These are phyloP conservation scores for Listronotus oregonensis DNA, from an alignment of 1,140 invertebrate species.

Conservation along the genomic window DNA sequence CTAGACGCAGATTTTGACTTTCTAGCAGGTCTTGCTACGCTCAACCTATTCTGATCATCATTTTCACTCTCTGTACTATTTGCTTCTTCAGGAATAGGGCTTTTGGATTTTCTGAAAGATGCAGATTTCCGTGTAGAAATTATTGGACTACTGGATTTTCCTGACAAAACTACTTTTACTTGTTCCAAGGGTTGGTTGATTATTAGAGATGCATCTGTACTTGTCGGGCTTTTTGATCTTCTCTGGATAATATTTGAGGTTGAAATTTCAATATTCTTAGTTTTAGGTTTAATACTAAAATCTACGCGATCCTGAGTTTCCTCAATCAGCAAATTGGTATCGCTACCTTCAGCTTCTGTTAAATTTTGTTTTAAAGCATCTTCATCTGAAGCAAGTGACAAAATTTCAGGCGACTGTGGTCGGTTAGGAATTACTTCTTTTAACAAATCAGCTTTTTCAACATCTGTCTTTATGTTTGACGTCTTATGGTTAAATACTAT, in stretches of 20 bases:
- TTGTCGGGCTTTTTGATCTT: not conserved
- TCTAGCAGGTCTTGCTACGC: not conserved
- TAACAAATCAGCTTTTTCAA: not conserved
- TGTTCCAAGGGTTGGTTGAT: slow-evolving; percentile 2
- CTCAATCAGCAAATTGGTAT: slow-evolving; percentile 14
- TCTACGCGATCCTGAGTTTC: slow-evolving; percentile 14
- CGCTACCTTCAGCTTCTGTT: slow-evolving; percentile 5
- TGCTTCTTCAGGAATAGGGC: slow-evolving; percentile 9
- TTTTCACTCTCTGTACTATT: slow-evolving; percentile 3
- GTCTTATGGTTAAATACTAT: slow-evolving; percentile 3
- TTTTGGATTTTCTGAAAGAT: slow-evolving; percentile 22
- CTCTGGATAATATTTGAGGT: not conserved
- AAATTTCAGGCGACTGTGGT: not conserved
- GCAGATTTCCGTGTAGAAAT: not conserved
- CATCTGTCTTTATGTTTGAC: not conserved
- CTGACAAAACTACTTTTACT: slow-evolving; percentile 3
- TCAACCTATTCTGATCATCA: not conserved
- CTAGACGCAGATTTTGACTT: not conserved
- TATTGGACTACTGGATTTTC: slow-evolving; percentile 26
- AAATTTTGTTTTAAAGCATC: not conserved
- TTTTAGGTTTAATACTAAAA: slow-evolving; percentile 10
- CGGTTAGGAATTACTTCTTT: not conserved
- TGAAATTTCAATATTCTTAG: not conserved
- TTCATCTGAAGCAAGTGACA: slow-evolving; percentile 10
- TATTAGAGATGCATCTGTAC: not conserved